Conservation (phyloP, 2,113 vertebrate species). For the Upupa epops region DNA sequence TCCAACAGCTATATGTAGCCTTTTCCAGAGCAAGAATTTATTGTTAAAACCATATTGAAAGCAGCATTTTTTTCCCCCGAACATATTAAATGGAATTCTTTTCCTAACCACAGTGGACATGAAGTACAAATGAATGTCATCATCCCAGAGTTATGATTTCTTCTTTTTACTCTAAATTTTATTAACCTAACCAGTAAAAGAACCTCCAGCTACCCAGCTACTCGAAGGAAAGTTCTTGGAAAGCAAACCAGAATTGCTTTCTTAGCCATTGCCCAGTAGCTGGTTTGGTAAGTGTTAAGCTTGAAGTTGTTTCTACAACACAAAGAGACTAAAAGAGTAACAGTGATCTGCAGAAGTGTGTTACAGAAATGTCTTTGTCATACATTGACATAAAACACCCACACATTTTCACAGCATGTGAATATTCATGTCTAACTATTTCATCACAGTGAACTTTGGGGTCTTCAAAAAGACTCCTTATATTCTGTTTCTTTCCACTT, state of each 20-base stretch:
- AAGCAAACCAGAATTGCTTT: not conserved
- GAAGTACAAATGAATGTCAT: not conserved
- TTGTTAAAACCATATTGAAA: not conserved
- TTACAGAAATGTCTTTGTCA: slow-evolving; percentile 17
- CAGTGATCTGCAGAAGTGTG: not conserved
- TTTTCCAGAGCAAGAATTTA: not conserved
- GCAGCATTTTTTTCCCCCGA: not conserved
- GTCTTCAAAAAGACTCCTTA: not conserved
- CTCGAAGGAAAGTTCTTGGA: not conserved
- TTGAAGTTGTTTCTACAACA: slow-evolving; percentile 8
- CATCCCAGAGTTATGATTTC: not conserved
- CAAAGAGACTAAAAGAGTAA: not conserved
- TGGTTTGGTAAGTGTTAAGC: not conserved
- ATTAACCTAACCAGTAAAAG: not conserved
- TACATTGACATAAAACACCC: not conserved
- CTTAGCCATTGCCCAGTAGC: not conserved
- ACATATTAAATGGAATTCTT: not conserved
- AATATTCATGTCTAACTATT: not conserved
- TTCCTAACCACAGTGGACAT: not conserved
- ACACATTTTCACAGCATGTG: not conserved
- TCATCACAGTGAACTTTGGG: not conserved
- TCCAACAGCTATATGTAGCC: not conserved
- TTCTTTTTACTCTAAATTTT: not conserved
- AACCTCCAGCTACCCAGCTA: not conserved
- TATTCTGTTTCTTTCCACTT: not conserved